A percentile compares a stretch with the other conserved stretches of the same genome.
phyloP scores from a whole-genome alignment of 2,797 vertebrate species.

The Myotis planiceps region DNA sequence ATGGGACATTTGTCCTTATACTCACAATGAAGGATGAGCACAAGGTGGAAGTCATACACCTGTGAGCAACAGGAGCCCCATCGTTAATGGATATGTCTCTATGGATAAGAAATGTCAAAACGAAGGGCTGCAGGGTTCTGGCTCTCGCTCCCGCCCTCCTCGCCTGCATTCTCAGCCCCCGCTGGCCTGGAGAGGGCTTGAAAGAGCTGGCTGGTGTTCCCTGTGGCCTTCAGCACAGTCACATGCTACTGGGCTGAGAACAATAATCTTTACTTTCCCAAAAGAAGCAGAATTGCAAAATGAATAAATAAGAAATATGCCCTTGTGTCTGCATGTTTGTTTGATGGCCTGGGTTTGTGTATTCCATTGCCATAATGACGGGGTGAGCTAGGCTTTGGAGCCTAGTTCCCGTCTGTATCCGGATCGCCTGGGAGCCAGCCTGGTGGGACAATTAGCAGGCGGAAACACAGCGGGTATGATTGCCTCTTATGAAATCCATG shows the following conservation, averaged over 20 bases:
- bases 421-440: neutral
- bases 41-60: neutral
- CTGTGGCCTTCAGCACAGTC: neutral
- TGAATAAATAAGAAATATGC: conserved; percentile 26
- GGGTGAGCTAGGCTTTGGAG: conserved; percentile 16
- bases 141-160: fast-evolving
- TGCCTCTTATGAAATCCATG: neutral
- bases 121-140: neutral
- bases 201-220: neutral
- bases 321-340: neutral
- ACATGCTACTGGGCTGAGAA: neutral
- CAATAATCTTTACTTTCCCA: neutral
- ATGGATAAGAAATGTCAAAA: neutral
- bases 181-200: neutral
- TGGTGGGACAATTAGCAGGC: neutral
- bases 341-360: neutral
- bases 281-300: conserved; percentile 44
- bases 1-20: neutral
- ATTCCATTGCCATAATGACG: conserved; percentile 45
- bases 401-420: conserved; percentile 7
- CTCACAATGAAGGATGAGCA: neutral
- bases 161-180: neutral
- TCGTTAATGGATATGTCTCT: neutral
- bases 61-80: neutral
- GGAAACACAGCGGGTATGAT: neutral